Evolutionary conservation across 2,888 invertebrate genomes (phyloP).

Genomic region (Dermolepida albohirtum): DNA sequence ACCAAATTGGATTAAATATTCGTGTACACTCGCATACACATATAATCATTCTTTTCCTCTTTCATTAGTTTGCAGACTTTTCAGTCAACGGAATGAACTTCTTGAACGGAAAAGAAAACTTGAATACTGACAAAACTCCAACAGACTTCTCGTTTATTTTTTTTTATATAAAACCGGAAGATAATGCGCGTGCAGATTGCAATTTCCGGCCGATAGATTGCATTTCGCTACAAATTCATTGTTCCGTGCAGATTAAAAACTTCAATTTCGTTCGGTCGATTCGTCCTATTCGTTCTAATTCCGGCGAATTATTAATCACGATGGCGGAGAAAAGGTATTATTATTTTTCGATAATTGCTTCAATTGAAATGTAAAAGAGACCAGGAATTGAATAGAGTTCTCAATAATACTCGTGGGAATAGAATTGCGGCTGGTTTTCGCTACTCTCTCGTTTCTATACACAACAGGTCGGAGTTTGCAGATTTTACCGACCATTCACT

Average conservation of each 20-base stretch:
- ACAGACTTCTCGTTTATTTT: conserved; percentile 3
- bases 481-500: too few relatives aligned
- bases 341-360: conserved; percentile 35
- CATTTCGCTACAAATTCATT: conserved; percentile 45
- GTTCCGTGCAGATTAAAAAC: conserved; percentile 44
- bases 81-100: too few relatives aligned
- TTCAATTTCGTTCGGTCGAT: conserved; percentile 41
- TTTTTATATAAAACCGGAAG: conserved; percentile 24
- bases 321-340: conserved; percentile 18
- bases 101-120: too few relatives aligned
- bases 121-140: too few relatives aligned
- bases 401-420: background rate
- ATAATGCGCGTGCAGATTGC: conserved; percentile 49
- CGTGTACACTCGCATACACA: too few relatives aligned
- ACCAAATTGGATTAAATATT: too few relatives aligned
- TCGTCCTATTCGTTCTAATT: conserved; percentile 24
- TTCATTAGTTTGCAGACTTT: too few relatives aligned
- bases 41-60: too few relatives aligned
- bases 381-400: background rate
- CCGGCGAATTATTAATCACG: conserved; percentile 19
- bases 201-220: conserved; percentile 50
- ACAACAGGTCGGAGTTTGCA: too few relatives aligned
- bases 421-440: background rate
- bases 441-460: background rate
- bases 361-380: conserved; percentile 27